A percentile compares a stretch with the other conserved stretches of the same genome.
phyloP scores from a whole-genome alignment of 1,140 invertebrate species.

The Drosophila orena region DNA sequence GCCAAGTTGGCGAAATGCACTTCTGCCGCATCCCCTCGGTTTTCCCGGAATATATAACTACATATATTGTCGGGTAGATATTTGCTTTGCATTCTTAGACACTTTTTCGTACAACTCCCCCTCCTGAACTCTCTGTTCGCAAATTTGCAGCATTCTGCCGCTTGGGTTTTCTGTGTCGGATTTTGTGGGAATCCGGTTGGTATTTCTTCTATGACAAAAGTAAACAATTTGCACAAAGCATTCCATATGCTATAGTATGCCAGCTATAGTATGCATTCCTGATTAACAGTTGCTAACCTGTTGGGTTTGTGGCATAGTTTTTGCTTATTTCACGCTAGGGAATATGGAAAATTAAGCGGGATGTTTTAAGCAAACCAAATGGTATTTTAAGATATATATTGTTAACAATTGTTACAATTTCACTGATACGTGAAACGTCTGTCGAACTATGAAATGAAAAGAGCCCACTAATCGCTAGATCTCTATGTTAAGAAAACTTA shows the following conservation, averaged over 20 bases:
- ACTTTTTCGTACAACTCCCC: constrained; percentile 7
- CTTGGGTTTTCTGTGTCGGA: constrained; percentile 25
- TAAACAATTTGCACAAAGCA: constrained; percentile 75
- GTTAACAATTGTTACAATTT: too few relatives aligned
- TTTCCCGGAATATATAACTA: constrained; percentile 40
- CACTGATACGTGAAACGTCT: too few relatives aligned
- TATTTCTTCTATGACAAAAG: constrained; percentile 42
- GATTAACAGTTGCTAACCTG: constrained; percentile 44
- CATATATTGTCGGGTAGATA: constrained; percentile 57
- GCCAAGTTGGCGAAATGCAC: constrained; percentile 74
- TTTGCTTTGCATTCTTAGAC: constrained; percentile 43
- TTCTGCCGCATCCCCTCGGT: constrained; percentile 60
- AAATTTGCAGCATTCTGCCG: constrained; percentile 57
- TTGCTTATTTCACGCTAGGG: not conserved
- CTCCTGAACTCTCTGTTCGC: constrained; percentile 30
- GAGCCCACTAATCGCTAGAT: too few relatives aligned
- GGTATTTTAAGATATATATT: too few relatives aligned
- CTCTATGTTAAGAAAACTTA: too few relatives aligned
- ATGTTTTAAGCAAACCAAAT: too few relatives aligned
- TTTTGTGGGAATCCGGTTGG: constrained; percentile 22
- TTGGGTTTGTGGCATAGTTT: constrained; percentile 2
- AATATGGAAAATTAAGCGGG: not conserved
- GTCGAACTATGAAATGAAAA: too few relatives aligned
- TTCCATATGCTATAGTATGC: constrained; percentile 64
- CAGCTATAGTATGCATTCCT: constrained; percentile 46